These are phyloP conservation scores for Agrochola macilenta DNA, from an alignment of 2,888 invertebrate genomes.

Conservation along the genomic window DNA sequence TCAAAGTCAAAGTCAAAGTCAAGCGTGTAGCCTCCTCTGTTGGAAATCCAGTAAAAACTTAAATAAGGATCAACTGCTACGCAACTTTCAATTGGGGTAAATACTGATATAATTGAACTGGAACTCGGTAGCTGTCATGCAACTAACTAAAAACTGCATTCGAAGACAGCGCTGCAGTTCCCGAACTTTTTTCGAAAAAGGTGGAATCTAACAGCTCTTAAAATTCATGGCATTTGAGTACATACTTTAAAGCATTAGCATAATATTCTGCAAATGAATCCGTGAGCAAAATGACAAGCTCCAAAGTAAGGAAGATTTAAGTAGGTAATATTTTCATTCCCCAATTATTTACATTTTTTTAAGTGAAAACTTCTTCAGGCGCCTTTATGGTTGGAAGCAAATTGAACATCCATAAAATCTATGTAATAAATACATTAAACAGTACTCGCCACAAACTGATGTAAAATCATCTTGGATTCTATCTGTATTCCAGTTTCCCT, in stretches of 20 bases:
- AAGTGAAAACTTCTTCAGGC: too few relatives aligned
- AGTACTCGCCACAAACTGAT: too few relatives aligned
- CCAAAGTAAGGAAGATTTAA: not conserved
- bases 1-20: too few relatives aligned
- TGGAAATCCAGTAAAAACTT: not conserved
- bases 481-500: too few relatives aligned
- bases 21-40: not conserved
- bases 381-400: too few relatives aligned
- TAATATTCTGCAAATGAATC: not conserved
- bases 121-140: not conserved
- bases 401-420: too few relatives aligned
- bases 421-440: too few relatives aligned
- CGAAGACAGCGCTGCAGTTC: not conserved
- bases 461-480: too few relatives aligned
- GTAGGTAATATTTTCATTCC: not conserved
- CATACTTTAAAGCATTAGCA: not conserved
- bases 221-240: not conserved
- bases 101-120: not conserved
- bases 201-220: not conserved
- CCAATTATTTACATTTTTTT: not conserved
- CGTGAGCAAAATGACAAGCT: not conserved
- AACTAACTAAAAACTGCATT: not conserved
- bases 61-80: not conserved
- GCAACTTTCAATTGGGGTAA: not conserved
- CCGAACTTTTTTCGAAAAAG: not conserved